Conservation (phyloP, 2,113 vertebrate genomes). For the Calonectris borealis region DNA sequence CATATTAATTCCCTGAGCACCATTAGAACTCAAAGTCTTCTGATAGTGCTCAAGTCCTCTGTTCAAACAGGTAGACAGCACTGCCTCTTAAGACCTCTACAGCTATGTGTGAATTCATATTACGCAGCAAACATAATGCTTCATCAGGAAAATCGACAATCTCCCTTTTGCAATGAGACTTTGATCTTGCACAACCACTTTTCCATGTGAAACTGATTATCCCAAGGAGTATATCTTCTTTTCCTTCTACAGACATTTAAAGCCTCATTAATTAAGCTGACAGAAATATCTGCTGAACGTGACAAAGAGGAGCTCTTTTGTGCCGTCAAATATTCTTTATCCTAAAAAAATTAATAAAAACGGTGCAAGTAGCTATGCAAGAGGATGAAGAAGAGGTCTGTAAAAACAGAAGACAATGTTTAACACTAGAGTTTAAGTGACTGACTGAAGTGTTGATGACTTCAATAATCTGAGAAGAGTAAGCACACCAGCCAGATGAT, state of each 20-base stretch:
- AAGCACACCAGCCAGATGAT: neutral
- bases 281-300: neutral
- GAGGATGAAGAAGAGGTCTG: neutral
- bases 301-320: neutral
- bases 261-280: neutral
- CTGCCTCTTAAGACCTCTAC: neutral
- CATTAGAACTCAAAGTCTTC: neutral
- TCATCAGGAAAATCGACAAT: neutral
- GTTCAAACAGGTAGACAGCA: neutral
- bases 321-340: neutral
- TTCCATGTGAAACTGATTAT: neutral
- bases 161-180: neutral
- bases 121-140: neutral
- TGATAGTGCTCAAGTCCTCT: neutral
- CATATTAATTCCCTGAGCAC: neutral
- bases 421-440: neutral
- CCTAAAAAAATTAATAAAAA: neutral
- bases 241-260: neutral
- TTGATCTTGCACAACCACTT: neutral
- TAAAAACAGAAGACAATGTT: neutral
- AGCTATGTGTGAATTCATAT: neutral
- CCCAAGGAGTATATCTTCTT: neutral
- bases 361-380: neutral
- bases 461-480: neutral
- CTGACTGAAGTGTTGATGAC: neutral